These are phyloP conservation scores for Uromys caudimaculatus DNA, from an alignment of 2,797 vertebrate genomes.

Conservation along the genomic window DNA sequence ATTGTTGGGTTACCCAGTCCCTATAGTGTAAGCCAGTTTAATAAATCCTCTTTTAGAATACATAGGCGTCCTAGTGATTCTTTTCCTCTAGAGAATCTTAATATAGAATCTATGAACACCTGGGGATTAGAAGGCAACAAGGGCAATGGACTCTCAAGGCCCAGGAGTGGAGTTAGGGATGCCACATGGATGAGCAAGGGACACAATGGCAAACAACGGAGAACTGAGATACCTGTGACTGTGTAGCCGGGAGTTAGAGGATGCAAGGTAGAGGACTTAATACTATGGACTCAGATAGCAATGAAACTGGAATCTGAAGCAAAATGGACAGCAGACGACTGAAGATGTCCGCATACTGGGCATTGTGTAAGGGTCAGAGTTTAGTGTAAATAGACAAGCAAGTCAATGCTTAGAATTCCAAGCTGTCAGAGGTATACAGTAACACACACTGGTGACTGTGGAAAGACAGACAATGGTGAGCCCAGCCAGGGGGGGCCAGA, in stretches of 20 bases:
- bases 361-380: not conserved
- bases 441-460: rapidly evolving
- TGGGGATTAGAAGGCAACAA: not conserved
- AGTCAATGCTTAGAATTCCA: not conserved
- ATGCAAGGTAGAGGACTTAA: not conserved
- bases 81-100: not conserved
- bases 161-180: not conserved
- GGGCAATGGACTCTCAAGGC: not conserved
- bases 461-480: not conserved
- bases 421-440: rapidly evolving
- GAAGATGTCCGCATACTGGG: too few species aligned
- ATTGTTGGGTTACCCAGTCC: not conserved
- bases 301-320: not conserved
- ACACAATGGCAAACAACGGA: not conserved
- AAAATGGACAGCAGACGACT: not conserved
- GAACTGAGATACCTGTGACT: not conserved
- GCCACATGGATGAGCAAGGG: not conserved
- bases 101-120: not conserved
- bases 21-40: not conserved
- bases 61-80: not conserved
- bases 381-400: not conserved
- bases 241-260: not conserved
- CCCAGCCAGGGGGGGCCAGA: not conserved
- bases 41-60: not conserved
- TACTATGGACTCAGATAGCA: not conserved